Evolutionary conservation across 2,113 vertebrate genomes (phyloP).

Genomic region (Arenaria interpres): DNA sequence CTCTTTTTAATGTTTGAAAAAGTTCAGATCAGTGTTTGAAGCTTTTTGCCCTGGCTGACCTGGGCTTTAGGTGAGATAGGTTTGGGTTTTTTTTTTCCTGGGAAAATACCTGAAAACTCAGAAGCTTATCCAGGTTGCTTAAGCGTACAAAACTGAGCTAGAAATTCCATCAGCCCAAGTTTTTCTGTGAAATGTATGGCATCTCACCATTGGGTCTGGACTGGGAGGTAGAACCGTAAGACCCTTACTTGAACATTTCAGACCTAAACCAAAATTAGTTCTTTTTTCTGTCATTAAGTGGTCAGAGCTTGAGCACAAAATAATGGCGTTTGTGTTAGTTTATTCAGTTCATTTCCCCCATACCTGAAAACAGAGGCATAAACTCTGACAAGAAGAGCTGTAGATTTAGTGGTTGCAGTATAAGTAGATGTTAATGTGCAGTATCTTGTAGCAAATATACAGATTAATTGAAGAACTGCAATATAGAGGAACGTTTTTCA

Average conservation of each 20-base stretch:
- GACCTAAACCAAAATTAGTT: neutral
- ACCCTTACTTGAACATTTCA: neutral
- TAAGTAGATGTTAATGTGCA: conserved; percentile 6
- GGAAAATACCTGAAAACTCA: neutral
- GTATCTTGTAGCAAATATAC: conserved; percentile 8
- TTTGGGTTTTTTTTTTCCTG: neutral
- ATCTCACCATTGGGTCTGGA: neutral
- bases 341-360: neutral
- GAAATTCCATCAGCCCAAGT: neutral
- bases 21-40: neutral
- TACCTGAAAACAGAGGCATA: neutral
- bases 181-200: neutral
- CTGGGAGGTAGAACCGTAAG: neutral
- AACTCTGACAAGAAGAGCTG: neutral
- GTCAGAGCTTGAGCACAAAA: neutral
- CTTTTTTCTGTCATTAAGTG: neutral
- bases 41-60: neutral
- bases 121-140: neutral
- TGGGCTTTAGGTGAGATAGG: neutral
- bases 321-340: fast-evolving
- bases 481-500: neutral
- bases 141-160: neutral
- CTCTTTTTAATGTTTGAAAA: neutral
- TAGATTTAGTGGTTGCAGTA: neutral
- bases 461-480: conserved; percentile 38